A percentile compares a stretch with the other conserved stretches of the same genome.
phyloP scores from a whole-genome alignment of 2,888 invertebrate species.

The Julus scanicus region DNA sequence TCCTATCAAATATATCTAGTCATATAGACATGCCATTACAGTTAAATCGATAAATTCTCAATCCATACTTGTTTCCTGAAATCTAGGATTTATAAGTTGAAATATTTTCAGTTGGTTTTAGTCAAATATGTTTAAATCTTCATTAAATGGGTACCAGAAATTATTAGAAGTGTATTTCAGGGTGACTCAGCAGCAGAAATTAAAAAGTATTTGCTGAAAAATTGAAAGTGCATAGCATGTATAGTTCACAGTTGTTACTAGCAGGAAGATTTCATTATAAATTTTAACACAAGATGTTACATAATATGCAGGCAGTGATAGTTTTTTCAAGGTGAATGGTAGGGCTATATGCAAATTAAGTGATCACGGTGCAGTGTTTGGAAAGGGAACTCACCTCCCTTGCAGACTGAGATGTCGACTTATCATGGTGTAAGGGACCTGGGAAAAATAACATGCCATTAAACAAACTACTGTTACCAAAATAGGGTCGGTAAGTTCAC shows the following conservation, averaged over 20 bases:
- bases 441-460: constrained; percentile 54
- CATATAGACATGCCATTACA: not conserved
- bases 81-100: not conserved
- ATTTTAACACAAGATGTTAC: not conserved
- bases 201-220: not conserved
- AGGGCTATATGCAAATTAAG: constrained; percentile 21
- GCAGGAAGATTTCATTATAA: not conserved
- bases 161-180: not conserved
- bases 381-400: constrained; percentile 58
- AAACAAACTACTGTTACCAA: constrained; percentile 44
- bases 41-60: not conserved
- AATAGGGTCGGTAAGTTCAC: not conserved
- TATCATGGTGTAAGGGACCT: constrained; percentile 58
- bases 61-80: too few relatives aligned
- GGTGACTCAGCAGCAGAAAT: constrained; percentile 6
- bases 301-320: not conserved
- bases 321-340: not conserved
- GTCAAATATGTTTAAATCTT: not conserved
- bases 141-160: not conserved
- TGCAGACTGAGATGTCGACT: constrained; percentile 58
- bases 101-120: not conserved
- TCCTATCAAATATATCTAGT: not conserved
- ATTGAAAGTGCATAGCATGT: not conserved
- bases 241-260: not conserved
- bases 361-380: constrained; percentile 32